These are phyloP conservation scores for Delia radicum DNA, from an alignment of 1,140 invertebrate genomes.

Conservation along the genomic window DNA sequence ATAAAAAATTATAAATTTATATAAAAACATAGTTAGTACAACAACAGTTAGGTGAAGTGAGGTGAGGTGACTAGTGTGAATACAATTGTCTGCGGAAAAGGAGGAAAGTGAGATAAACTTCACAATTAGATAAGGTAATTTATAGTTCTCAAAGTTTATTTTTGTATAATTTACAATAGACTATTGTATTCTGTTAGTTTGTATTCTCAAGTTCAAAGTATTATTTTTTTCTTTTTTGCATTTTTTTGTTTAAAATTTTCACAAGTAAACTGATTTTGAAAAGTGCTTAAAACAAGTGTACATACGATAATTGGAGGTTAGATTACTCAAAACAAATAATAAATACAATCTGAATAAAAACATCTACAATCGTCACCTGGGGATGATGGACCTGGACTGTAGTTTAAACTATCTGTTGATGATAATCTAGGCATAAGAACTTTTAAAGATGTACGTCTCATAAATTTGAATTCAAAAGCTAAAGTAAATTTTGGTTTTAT, in stretches of 20 bases:
- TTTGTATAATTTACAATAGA: neutral
- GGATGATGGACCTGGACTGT: conserved; percentile 59
- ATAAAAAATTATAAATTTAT: neutral
- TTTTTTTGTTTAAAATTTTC: neutral
- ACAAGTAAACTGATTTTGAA: neutral
- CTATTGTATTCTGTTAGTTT: neutral
- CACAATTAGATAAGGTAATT: neutral
- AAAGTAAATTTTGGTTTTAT: neutral
- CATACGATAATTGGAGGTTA: neutral
- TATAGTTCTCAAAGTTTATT: neutral
- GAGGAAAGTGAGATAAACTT: neutral
- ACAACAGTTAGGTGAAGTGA: neutral
- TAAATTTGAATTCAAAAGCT: conserved; percentile 32
- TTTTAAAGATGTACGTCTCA: conserved; percentile 53
- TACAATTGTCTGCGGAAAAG: neutral
- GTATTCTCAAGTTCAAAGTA: too few species aligned
- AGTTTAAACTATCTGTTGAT: conserved; percentile 59
- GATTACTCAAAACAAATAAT: conserved; percentile 2
- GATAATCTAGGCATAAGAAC: conserved; percentile 58
- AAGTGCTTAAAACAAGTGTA: neutral
- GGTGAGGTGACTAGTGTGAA: neutral
- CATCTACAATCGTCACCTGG: conserved; percentile 52
- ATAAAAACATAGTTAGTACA: neutral
- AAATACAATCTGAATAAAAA: neutral
- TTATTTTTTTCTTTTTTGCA: neutral